These are phyloP conservation scores for Phorcus lineatus DNA, from an alignment of 2,888 invertebrate genomes.

Conservation along the genomic window DNA sequence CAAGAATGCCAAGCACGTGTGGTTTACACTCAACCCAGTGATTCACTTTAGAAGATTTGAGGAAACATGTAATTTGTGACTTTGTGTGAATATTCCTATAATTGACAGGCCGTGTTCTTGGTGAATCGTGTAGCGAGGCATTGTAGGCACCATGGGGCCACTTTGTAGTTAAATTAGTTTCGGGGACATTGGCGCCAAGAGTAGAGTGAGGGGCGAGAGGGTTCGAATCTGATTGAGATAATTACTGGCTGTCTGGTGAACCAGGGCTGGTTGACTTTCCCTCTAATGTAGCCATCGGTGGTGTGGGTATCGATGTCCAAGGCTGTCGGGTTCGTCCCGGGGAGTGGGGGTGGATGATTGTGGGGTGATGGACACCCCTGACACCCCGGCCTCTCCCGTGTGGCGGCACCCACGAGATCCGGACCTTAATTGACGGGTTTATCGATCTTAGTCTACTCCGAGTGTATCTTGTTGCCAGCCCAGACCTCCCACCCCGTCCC, in stretches of 20 bases:
- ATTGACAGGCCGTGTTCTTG: neutral
- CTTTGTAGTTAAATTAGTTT: constrained; percentile 5
- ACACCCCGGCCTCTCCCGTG: neutral
- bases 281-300: constrained; percentile 12
- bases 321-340: neutral
- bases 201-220: neutral
- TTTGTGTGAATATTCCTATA: constrained; percentile 10
- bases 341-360: neutral
- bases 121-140: too few relatives aligned
- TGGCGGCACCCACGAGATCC: neutral
- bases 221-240: constrained; percentile 4
- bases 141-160: neutral
- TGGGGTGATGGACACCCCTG: neutral
- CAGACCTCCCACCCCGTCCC: neutral
- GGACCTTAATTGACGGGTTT: neutral
- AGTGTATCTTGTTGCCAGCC: neutral
- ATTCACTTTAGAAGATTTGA: neutral
- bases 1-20: constrained; percentile 1
- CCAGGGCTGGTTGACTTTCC: neutral
- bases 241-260: neutral
- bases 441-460: neutral
- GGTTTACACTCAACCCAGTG: neutral
- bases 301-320: neutral
- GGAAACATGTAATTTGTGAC: constrained; percentile 8
- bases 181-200: neutral